A percentile compares a stretch with the other conserved stretches of the same genome.
Evolutionary conservation across 2,888 invertebrate species (phyloP).

Genomic region (Sinhomidia bicolor): DNA sequence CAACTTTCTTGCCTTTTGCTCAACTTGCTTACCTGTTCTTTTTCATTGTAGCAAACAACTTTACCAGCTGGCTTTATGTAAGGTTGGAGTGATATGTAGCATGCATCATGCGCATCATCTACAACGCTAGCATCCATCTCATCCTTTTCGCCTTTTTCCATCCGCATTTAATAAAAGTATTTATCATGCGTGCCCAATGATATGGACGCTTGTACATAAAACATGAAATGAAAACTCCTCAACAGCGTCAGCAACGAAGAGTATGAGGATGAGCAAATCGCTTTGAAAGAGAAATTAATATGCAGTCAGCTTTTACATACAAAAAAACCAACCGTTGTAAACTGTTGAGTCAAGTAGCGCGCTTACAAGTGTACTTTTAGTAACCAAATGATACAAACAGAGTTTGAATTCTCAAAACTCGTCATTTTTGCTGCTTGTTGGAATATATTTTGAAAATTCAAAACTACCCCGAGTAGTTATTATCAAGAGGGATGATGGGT

Average conservation of each 20-base stretch:
- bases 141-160: neutral
- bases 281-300: conserved; percentile 27
- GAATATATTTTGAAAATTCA: no score
- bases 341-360: no score
- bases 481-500: no score
- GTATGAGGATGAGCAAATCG: neutral
- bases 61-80: conserved; percentile 66
- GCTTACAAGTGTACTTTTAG: no score
- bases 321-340: neutral
- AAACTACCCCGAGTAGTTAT: no score
- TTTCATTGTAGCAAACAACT: conserved; percentile 33
- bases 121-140: neutral
- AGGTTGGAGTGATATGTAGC: neutral
- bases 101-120: no score
- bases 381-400: no score
- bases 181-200: neutral
- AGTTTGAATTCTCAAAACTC: no score
- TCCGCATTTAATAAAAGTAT: conserved; percentile 1
- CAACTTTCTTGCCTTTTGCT: conserved; percentile 71
- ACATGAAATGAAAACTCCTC: conserved; percentile 27
- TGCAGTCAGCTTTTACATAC: conserved; percentile 32
- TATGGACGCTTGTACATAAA: neutral
- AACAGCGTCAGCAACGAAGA: neutral
- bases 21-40: conserved; percentile 64
- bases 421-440: no score